Percentiles rank a stretch among this genome's conserved stretches.
Conservation (phyloP, 2,113 vertebrate species). For the Dasyurus viverrinus region DNA sequence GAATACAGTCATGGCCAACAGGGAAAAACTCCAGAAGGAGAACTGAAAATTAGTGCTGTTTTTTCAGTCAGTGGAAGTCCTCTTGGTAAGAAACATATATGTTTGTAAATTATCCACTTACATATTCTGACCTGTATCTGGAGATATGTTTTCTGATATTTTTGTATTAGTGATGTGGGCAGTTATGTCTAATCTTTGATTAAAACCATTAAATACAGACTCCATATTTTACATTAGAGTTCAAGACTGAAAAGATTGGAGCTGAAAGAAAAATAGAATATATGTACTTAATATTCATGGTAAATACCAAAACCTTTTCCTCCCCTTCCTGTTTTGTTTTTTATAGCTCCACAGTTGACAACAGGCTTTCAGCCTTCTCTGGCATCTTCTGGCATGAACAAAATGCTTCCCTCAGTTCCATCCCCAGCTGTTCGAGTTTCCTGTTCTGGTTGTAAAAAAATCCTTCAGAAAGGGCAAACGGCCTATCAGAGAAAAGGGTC, state of each 20-base stretch:
- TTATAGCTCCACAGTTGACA: constrained; percentile 87
- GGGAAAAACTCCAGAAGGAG: constrained; percentile 91
- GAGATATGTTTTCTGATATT: constrained; percentile 38
- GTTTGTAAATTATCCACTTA: constrained; percentile 62
- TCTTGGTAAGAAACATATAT: constrained; percentile 87
- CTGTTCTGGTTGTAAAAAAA: constrained; percentile 95
- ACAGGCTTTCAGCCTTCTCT: constrained; percentile 86
- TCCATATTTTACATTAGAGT: constrained; percentile 46
- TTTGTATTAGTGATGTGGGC: constrained; percentile 41
- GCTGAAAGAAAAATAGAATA: constrained; percentile 58
- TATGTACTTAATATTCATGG: constrained; percentile 60
- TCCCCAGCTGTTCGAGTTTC: constrained; percentile 88
- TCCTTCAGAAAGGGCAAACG: constrained; percentile 95
- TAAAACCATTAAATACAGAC: constrained; percentile 55
- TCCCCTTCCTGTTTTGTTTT: constrained; percentile 54
- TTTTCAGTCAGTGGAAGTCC: constrained; percentile 93
- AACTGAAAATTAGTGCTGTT: constrained; percentile 96
- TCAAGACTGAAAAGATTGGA: constrained; percentile 18
- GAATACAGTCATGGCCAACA: constrained; percentile 89
- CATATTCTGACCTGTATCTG: constrained; percentile 58
- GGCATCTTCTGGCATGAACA: constrained; percentile 84
- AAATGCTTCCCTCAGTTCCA: constrained; percentile 87
- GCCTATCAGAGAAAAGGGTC: constrained; percentile 98
- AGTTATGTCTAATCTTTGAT: constrained; percentile 43
- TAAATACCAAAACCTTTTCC: constrained; percentile 66